Evolutionary conservation across 2,888 invertebrate genomes (phyloP), one percentile per base, ranked within the genome.

Genomic region (Yponomeuta evonymella): DNA sequence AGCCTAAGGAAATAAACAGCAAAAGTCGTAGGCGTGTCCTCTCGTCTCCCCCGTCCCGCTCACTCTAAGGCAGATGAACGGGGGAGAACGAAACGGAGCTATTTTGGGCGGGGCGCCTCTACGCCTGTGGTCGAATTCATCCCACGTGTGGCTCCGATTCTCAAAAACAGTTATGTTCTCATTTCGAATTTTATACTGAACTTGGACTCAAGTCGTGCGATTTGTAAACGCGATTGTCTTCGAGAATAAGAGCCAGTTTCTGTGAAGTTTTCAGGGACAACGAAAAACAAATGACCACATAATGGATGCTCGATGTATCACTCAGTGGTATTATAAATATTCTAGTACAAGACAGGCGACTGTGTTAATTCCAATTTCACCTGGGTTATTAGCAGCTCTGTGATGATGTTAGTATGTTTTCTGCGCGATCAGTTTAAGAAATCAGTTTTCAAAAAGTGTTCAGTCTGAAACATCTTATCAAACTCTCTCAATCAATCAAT

Each of bases 251-350:
- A 12, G 15, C 69, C 58, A 70, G 62, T 63, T 58, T n/a, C 8
- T 23, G 33, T 58, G 69, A 36, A 70, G 33, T 70, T 70, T 74
- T 72, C 73, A 74, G 73, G 72, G 79, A 79, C 79, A 81, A 83
- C 82, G 79, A 78, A 82, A 79, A 79, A 84, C 80, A 81, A 83
- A 84, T 83, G 76, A 79, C 75, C 75, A 78, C 79, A 73, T 84
- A 81, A 83, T 81, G 81, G 80, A 79, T 78, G 79, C 79, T 78
- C 79, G 80, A 81, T 78, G 74, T 73, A 75, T 76, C 75, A 75
- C 73, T 74, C 73, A 71, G 70, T 72, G 70, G 15, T 58, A 58
- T 58, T 15, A 15, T 58, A 12, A 58, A 58, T 58, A 58, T 58
- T 58, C 51, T 58, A 15, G 15, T 58, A 58, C 3, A 12, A 12